These are phyloP conservation scores for Saturnia japonica DNA, from an alignment of 2,888 invertebrate genomes.

Conservation along the genomic window DNA sequence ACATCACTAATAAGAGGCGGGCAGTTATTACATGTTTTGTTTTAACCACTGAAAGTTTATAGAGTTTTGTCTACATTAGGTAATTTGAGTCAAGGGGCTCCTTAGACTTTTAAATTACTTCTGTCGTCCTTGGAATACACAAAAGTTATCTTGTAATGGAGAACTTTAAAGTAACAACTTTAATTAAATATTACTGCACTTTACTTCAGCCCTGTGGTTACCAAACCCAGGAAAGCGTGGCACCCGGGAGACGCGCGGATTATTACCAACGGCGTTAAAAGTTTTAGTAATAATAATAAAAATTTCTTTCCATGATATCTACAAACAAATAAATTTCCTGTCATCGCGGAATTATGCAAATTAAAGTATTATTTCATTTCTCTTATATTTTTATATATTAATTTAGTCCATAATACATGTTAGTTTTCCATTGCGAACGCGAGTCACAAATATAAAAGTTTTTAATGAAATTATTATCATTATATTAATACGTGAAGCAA, in stretches of 20 bases:
- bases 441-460: no score
- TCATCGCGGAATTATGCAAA: no score
- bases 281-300: neutral
- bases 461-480: no score
- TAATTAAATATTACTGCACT: neutral
- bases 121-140: neutral
- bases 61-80: neutral
- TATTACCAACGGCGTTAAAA: neutral
- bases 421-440: no score
- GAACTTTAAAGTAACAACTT: neutral
- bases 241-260: neutral
- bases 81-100: neutral
- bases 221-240: neutral
- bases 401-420: no score
- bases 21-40: neutral
- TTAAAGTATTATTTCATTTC: no score
- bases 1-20: neutral
- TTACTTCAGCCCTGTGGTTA: neutral
- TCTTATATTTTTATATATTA: no score
- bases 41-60: conserved; percentile 3
- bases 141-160: neutral
- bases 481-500: no score
- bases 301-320: no score
- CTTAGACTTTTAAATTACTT: neutral
- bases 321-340: no score